Evolutionary conservation across 2,888 invertebrate genomes (phyloP).

Genomic region (Nemoura dubitans): DNA sequence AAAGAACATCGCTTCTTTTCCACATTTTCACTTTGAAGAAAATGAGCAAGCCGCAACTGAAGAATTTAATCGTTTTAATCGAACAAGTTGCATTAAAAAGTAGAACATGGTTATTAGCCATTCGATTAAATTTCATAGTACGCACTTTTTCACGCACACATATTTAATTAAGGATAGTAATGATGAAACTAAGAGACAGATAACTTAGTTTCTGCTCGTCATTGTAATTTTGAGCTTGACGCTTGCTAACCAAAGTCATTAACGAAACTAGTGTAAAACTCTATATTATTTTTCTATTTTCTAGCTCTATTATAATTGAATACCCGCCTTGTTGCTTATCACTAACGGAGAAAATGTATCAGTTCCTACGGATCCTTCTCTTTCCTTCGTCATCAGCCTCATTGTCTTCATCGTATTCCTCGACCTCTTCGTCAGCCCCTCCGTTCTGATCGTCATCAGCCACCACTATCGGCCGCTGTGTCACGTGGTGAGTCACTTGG

Average conservation of each 20-base stretch:
- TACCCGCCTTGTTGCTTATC: not conserved
- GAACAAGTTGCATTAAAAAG: not conserved
- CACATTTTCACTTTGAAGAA: not conserved
- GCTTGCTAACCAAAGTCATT: too few relatives aligned
- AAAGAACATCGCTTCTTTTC: not conserved
- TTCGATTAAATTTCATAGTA: too few relatives aligned
- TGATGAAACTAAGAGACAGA: too few relatives aligned
- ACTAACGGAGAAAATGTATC: not conserved
- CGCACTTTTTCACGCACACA: too few relatives aligned
- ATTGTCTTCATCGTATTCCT: not conserved
- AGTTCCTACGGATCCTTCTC: not conserved
- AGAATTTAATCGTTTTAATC: not conserved
- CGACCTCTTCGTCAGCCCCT: not conserved
- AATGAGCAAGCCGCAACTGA: not conserved
- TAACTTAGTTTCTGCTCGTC: too few relatives aligned
- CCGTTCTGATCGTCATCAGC: not conserved
- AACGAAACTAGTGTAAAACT: too few relatives aligned
- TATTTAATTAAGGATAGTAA: too few relatives aligned
- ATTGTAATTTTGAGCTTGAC: too few relatives aligned
- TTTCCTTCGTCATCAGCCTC: not conserved
- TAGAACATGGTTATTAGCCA: too few relatives aligned
- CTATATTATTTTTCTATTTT: too few relatives aligned
- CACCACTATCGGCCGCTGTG: not conserved
- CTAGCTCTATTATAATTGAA: too few relatives aligned
- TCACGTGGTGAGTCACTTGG: not conserved